Evolutionary conservation across 2,113 vertebrate species (phyloP), one percentile per base, ranked within the genome.

Genomic region (Trichomycterus rosablanca): DNA sequence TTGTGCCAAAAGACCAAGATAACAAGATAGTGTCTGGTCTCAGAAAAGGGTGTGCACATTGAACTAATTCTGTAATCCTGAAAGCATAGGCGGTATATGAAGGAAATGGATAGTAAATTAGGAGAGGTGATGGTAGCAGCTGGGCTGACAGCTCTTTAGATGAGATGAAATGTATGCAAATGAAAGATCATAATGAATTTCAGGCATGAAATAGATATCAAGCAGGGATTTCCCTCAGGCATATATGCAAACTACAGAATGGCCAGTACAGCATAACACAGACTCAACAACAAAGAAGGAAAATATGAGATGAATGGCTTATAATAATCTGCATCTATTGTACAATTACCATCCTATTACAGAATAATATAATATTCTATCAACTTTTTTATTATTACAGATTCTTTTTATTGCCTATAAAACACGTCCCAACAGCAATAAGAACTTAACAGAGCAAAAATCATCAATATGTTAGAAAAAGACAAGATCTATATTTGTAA

Each of bases 91-190:
- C 10, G 2, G 2, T 55, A 19, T 20, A 5, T 35, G 26, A 4
- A 30, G 3, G n/a, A n/a, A 30, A 30, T 30, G 26, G 26, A 45
- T 46, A 24, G 30, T 37, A 32, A 15, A 15, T 12, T 46, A 34
- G 45, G 46, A 57, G 34, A 34, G 15, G 46, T 30, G 55, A 20
- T n/a, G 49, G 54, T 10, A 58, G 52, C 66, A 59, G 45, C 54
- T 55, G 65, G 34, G 49, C 16, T 55, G 50, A 63, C 50, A 59
- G 26, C 32, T 40, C 44, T n/a, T n/a, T n/a, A n/a, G n/a, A n/a
- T n/a, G n/a, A 56, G 14, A 55, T 50, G 40, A 24, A 63, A 67
- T n/a, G 32, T 44, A 57, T 63, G 54, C 68, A 71, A 72, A 71
- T 70, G 24, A 32, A 34, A 49, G 24, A 19, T 60, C 59, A 67